Conservation (phyloP, 64 coral and sea anemone genomes). For the Astreopora myriophthalma region DNA sequence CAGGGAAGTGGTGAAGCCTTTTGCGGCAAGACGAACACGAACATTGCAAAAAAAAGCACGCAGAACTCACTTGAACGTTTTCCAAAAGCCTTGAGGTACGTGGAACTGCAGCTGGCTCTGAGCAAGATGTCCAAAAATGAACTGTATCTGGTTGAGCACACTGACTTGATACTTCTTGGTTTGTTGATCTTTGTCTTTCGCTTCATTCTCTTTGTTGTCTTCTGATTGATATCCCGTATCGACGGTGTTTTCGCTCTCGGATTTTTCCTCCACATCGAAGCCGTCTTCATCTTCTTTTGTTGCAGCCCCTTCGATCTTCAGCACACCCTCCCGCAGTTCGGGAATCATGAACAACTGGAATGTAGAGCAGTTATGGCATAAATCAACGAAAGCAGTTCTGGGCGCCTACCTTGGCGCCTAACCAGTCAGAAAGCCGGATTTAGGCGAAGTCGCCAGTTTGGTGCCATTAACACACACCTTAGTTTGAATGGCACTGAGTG, state of each 20-base stretch:
- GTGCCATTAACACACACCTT: too few species aligned
- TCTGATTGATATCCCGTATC: conserved; percentile 83
- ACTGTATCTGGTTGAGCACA: conserved; percentile 90
- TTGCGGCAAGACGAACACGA: too few species aligned
- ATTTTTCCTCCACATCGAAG: conserved; percentile 89
- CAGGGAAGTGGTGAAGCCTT: too few species aligned
- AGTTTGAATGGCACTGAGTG: too few species aligned
- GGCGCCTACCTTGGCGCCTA: background rate
- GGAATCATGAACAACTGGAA: conserved; percentile 97
- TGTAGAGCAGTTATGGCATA: background rate
- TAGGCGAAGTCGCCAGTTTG: too few species aligned
- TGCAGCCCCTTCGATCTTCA: conserved; percentile 81
- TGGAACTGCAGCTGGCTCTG: conserved; percentile 97
- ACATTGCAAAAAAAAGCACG: background rate
- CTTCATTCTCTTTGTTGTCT: conserved; percentile 76
- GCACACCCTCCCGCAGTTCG: conserved; percentile 86
- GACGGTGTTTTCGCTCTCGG: conserved; percentile 80
- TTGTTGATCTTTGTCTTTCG: conserved; percentile 59
- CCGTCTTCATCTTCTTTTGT: conserved; percentile 78
- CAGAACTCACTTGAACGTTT: conserved; percentile 95
- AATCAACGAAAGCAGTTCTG: background rate
- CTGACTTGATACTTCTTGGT: conserved; percentile 83
- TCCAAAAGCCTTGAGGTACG: conserved; percentile 97
- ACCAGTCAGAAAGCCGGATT: too few species aligned
- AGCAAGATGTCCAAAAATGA: conserved; percentile 97